These are phyloP conservation scores for Hoplias malabaricus DNA, from an alignment of 2,113 vertebrate species.

Conservation along the genomic window DNA sequence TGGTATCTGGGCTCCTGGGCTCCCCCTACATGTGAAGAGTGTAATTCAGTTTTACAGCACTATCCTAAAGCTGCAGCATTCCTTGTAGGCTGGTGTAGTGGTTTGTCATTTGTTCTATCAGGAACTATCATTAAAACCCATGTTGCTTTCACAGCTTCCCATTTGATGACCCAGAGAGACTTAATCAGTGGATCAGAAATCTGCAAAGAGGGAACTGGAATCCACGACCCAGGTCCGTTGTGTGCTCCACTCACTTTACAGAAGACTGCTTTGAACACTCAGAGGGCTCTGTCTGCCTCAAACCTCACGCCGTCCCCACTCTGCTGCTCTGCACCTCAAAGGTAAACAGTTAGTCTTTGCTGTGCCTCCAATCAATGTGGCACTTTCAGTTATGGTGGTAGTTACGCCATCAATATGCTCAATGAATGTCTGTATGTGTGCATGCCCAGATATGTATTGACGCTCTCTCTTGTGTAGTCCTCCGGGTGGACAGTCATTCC, in stretches of 20 bases:
- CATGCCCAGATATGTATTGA: no score
- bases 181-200: constrained; percentile 43
- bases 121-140: not conserved
- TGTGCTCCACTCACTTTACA: constrained; percentile 39
- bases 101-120: not conserved
- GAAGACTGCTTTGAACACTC: constrained; percentile 40
- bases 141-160: constrained; percentile 26
- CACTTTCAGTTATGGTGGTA: no score
- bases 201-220: constrained; percentile 32
- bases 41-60: no score
- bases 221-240: constrained; percentile 36
- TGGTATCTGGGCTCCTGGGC: no score
- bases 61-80: no score
- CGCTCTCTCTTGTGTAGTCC: no score
- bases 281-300: constrained; percentile 16
- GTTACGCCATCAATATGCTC: no score
- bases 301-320: constrained; percentile 51
- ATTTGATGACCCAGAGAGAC: constrained; percentile 29
- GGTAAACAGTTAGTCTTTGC: constrained; percentile 19
- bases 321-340: constrained; percentile 51
- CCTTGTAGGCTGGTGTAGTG: not conserved
- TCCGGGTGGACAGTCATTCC: no score
- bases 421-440: no score
- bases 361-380: no score
- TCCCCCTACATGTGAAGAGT: no score